A percentile compares a stretch with the other conserved stretches of the same genome.
Evolutionary conservation across 2,797 vertebrate species (phyloP).

Genomic region (Schizopygopsis malacanthus): DNA sequence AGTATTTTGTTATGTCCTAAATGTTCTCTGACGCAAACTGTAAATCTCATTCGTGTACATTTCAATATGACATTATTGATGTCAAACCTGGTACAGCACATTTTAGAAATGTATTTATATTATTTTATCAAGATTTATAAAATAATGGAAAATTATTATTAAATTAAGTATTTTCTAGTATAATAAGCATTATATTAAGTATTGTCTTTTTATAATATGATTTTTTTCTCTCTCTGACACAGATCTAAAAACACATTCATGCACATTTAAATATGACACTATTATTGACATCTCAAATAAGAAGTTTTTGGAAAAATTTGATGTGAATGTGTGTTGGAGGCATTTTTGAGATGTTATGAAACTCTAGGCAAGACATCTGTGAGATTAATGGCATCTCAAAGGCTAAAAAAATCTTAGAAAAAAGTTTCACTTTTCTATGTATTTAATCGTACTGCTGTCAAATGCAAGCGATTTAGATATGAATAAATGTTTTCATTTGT

Average conservation of each 20-base stretch:
- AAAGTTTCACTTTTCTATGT: background rate
- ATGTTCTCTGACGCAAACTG: background rate
- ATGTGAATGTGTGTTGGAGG: background rate
- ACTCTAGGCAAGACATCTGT: background rate
- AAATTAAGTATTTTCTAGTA: background rate
- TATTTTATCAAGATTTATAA: background rate
- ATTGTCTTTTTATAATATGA: background rate
- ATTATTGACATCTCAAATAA: background rate
- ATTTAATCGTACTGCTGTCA: slow-evolving; percentile 4
- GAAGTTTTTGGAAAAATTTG: background rate
- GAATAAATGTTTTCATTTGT: slow-evolving; percentile 1
- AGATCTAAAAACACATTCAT: background rate
- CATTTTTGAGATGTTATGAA: background rate
- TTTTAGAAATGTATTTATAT: background rate
- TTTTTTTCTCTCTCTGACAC: background rate
- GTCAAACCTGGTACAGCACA: background rate
- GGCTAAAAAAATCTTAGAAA: background rate
- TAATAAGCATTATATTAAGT: background rate
- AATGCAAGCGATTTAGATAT: background rate
- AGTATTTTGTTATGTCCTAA: background rate
- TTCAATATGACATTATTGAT: background rate
- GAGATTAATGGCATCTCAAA: slow-evolving; percentile 3
- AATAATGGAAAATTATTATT: background rate
- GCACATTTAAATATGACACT: background rate
- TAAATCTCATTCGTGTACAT: background rate